Conservation (phyloP, 92 coral and sea anemone species). For the Parazoanthus darwini region DNA sequence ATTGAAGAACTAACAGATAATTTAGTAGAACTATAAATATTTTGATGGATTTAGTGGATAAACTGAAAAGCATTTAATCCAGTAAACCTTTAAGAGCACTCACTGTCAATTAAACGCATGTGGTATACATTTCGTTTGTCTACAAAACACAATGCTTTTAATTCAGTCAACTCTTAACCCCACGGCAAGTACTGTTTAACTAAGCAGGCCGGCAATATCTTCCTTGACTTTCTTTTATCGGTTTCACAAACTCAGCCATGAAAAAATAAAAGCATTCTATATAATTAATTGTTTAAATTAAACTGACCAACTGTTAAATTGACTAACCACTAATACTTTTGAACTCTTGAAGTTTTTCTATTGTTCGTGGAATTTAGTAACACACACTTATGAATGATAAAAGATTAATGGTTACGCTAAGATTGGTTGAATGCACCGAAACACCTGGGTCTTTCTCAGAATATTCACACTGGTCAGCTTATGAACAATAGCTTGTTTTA, state of each 20-base stretch:
- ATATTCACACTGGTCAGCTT: background rate
- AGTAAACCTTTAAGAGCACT: background rate
- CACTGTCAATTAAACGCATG: background rate
- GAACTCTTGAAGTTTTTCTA: background rate
- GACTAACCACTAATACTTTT: background rate
- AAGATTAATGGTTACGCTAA: no score
- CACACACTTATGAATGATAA: background rate
- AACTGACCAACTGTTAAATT: no score
- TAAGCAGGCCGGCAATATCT: background rate
- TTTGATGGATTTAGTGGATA: background rate
- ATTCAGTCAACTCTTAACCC: background rate
- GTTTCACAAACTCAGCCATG: background rate
- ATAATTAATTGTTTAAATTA: background rate
- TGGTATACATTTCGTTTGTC: background rate
- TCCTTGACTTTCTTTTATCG: background rate
- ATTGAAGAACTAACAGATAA: background rate
- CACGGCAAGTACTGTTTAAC: background rate
- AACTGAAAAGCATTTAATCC: background rate
- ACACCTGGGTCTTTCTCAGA: background rate
- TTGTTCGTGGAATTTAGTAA: background rate
- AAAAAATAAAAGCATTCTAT: background rate
- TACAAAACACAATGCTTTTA: background rate
- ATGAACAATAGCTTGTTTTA: no score
- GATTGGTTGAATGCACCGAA: background rate
- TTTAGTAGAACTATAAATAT: background rate